Conservation (phyloP, 2,113 vertebrate species). For the Calyptomena viridis region DNA sequence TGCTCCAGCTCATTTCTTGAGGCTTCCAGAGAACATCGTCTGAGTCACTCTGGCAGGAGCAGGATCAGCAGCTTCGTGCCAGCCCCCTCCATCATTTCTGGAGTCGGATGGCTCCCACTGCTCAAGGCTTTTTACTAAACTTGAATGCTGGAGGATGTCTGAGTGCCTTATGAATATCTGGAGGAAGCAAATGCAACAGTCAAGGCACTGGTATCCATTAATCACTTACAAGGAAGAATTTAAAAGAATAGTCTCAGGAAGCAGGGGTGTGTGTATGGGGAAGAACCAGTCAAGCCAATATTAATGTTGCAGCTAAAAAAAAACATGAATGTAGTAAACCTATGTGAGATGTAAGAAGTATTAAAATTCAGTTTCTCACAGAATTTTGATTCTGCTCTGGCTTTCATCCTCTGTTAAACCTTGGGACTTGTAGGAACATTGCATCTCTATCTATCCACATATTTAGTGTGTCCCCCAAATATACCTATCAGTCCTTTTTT, state of each 20-base stretch:
- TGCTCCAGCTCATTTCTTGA: not conserved
- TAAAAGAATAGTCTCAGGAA: not conserved
- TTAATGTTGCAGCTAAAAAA: not conserved
- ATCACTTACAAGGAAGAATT: not conserved
- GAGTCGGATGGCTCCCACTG: slow-evolving; percentile 13
- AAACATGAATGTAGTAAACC: not conserved
- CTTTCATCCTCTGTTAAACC: not conserved
- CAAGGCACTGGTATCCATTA: not conserved
- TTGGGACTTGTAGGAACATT: not conserved
- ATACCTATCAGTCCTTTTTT: not conserved
- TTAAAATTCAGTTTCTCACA: not conserved
- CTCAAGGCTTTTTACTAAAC: not conserved
- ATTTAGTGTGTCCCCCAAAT: not conserved
- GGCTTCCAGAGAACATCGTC: not conserved
- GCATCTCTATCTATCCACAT: too few species aligned
- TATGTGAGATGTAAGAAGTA: not conserved
- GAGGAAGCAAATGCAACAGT: not conserved
- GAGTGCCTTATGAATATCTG: not conserved
- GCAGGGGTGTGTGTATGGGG: rapidly evolving
- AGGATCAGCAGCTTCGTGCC: slow-evolving; percentile 11
- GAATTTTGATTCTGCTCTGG: not conserved
- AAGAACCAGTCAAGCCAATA: not conserved
- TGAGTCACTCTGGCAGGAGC: slow-evolving; percentile 8
- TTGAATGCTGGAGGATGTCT: not conserved
- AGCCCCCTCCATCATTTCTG: not conserved